phyloP scores from a whole-genome alignment of 2,797 vertebrate species.

The Peromyscus attwateri region DNA sequence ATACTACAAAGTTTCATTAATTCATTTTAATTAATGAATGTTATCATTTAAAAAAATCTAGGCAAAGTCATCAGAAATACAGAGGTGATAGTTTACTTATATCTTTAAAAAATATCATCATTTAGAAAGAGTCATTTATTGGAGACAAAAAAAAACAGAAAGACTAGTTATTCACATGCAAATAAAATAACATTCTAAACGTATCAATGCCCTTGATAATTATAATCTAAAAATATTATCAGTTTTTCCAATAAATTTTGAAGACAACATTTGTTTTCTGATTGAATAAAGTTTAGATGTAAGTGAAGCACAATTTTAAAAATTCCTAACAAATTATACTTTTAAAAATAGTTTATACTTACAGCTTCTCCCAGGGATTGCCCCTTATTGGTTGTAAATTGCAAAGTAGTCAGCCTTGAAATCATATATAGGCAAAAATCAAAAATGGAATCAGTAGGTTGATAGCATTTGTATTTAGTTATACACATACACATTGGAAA shows the following conservation, averaged over 20 bases:
- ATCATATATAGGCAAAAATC: background rate
- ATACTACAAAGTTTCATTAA: background rate
- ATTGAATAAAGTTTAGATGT: background rate
- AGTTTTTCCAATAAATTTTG: background rate
- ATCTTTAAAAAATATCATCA: background rate
- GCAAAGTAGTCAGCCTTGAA: background rate
- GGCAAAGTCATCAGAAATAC: background rate
- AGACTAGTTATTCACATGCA: background rate
- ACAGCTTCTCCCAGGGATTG: too few relatives aligned
- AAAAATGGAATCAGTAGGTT: background rate
- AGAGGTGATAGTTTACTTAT: background rate
- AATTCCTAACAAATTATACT: background rate
- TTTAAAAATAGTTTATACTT: background rate
- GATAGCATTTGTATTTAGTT: background rate
- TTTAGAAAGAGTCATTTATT: background rate
- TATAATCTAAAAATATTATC: background rate
- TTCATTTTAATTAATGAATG: background rate
- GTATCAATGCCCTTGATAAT: background rate
- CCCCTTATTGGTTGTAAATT: too few relatives aligned
- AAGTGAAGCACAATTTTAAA: background rate
- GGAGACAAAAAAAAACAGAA: background rate
- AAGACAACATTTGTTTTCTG: background rate
- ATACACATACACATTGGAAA: background rate
- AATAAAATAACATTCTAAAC: background rate
- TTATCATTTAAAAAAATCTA: background rate